Base-by-base conservation (phyloP, 2,113 vertebrate genomes). In the Numida meleagris region DNA sequence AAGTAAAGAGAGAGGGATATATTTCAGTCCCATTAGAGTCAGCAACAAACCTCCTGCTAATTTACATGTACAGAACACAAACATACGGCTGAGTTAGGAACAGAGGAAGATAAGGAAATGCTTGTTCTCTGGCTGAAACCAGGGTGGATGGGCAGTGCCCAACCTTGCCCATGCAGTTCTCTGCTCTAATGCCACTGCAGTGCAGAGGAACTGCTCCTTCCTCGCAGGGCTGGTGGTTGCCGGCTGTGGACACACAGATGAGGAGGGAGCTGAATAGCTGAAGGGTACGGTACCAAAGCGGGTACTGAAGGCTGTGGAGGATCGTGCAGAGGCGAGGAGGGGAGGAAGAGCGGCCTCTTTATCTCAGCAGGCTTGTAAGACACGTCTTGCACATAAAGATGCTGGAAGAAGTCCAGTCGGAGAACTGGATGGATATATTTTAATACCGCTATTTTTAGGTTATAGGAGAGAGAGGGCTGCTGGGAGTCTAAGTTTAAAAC, bases 21-120 rank as follows among this genome's bases (percentile, higher is more conserved):
- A 78, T 88, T 87, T 77, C 72, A 92, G 7, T 50, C 87, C 59
- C 34, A 66, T 62, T 34, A 71, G 92, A 92, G 74, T 80, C 38
- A 88, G 72, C 61, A 79, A 50, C 84, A 89, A 82, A 75, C 16
- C 65, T 93, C 62, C 78, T 55, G 59, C 70, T 92, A 53, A 58
- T 82, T 91, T 91, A 34, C 20, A 36, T 14, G 42, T 53, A 48
- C 70, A 88, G 85, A 95, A 61, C 76, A 71, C 79, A 83, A 91
- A 51, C 79, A 86, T 48, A 71, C 65, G 89, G 46, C 76, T 78
- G 75, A 88, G 72, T 67, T 42, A 81, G 29, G 43, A 93, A 43
- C 31, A 68, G 77, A 46, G 31, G 25, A 62, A 87, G 86, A 74
- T 11, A 75, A 63, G 16, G 65, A 79, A 82, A 55, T 2, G 4